Evolutionary conservation across 2,797 vertebrate genomes (phyloP), one percentile per base, ranked within the genome.

Genomic region (Urocyon cinereoargenteus): DNA sequence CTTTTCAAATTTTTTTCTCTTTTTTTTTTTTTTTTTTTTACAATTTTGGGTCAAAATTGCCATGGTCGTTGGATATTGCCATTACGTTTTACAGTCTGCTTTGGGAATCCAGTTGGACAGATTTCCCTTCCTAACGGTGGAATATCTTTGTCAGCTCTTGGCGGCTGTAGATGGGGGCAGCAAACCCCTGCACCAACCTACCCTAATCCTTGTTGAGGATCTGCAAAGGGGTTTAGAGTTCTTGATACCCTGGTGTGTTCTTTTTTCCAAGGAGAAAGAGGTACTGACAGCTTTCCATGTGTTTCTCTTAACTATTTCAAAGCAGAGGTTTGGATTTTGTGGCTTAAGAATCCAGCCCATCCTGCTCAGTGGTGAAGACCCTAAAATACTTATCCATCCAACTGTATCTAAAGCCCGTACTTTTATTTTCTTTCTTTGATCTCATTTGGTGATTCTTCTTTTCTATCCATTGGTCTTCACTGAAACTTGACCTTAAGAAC

Each of bases 81-180:
- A 0, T n/a, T n/a, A 6, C 1, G 4, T 81, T 85, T 91, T 86
- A 68, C 10, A 2, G 26, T 5, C 24, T 16, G 19, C 31, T 36
- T n/a, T 40, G 86, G 28, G 61, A 51, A 86, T 61, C 59, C 6
- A 10, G 8, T 61, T 70, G 88, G 61, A 31, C 0, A n/a, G 40
- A 9, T 55, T 90, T 55, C 22, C 53, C 22, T 78, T 78, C n/a
- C 68, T 68, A 19, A 34, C 0, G 0, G 53, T 89, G 86, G 86
- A 93, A 93, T 61, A 78, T 85, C 70, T 62, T 8, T 19, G 86
- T 90, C 91, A 89, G 86, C 15, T 55, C 19, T 31, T 34, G 79
- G 86, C 22, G 1, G 51, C 11, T 3, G 1, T 5, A 9, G 34
- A 6, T 1, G 8, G 3, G 3, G 3, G 70, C 16, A 7, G 13